Percentiles rank a stretch among this genome's conserved stretches.
These are phyloP conservation scores for Lycocerus yunnanus DNA, from an alignment of 2,888 invertebrate genomes.

Conservation along the genomic window DNA sequence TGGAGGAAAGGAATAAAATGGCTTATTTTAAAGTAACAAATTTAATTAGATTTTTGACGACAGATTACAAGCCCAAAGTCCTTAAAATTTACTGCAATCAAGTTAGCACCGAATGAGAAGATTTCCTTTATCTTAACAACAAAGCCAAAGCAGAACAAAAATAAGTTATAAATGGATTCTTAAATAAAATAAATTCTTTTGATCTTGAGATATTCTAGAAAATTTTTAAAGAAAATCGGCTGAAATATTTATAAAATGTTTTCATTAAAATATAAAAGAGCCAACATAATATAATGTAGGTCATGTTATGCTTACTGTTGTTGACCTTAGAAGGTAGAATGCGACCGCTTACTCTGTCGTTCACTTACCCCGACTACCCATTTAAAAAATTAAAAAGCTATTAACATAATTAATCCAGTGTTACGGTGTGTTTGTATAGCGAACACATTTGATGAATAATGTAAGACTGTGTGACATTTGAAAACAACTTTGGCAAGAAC, in stretches of 20 bases:
- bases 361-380: neutral
- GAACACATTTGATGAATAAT: neutral
- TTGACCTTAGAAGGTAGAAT: neutral
- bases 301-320: neutral
- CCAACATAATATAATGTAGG: neutral
- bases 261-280: neutral
- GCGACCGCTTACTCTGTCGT: neutral
- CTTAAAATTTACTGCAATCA: conserved; percentile 47
- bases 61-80: conserved; percentile 42
- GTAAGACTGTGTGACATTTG: neutral
- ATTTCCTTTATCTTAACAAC: conserved; percentile 50
- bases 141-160: conserved; percentile 39
- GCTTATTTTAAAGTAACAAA: conserved; percentile 5
- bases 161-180: conserved; percentile 36
- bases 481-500: neutral
- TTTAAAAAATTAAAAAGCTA: neutral
- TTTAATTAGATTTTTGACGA: conserved; percentile 36
- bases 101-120: conserved; percentile 50
- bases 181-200: conserved; percentile 2
- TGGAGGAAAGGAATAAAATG: neutral
- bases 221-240: neutral
- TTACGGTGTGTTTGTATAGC: neutral
- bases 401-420: neutral
- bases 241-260: neutral
- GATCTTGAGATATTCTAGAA: neutral